A percentile compares a stretch with the other conserved stretches of the same genome.
Evolutionary conservation across 2,888 invertebrate genomes (phyloP).

Genomic region (Cyclophora punctaria): DNA sequence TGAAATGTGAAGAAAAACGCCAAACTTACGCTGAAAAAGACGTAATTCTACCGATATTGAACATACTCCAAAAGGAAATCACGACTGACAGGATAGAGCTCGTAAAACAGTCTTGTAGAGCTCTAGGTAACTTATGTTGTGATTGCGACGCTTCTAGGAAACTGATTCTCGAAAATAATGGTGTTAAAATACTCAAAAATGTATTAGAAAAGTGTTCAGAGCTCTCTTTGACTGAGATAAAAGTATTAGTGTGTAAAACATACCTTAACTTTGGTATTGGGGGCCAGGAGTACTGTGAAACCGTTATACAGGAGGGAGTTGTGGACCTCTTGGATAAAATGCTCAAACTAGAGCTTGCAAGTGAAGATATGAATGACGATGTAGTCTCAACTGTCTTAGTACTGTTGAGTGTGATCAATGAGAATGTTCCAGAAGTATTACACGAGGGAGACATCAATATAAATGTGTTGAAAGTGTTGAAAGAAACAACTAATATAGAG

Average conservation of each 20-base stretch:
- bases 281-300: conserved; percentile 79
- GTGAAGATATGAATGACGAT: conserved; percentile 72
- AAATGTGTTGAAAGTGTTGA: conserved; percentile 77
- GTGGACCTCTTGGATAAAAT: conserved; percentile 71
- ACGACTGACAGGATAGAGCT: conserved; percentile 64
- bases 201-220: conserved; percentile 48
- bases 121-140: conserved; percentile 91
- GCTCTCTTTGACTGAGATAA: conserved; percentile 64
- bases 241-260: conserved; percentile 81
- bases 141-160: conserved; percentile 84
- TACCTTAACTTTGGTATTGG: conserved; percentile 87
- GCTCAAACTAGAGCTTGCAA: conserved; percentile 55
- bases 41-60: conserved; percentile 75
- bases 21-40: conserved; percentile 79
- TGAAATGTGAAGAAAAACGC: conserved; percentile 85
- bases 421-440: conserved; percentile 74
- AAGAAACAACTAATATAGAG: conserved; percentile 79
- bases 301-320: conserved; percentile 71
- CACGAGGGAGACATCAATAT: conserved; percentile 74
- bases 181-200: conserved; percentile 61
- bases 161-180: conserved; percentile 61
- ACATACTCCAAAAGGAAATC: conserved; percentile 58
- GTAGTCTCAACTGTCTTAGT: conserved; percentile 71
- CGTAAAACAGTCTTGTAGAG: conserved; percentile 84
- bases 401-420: conserved; percentile 77